phyloP scores from a whole-genome alignment of 2,888 invertebrate genomes.

The Sisyra nigra region DNA sequence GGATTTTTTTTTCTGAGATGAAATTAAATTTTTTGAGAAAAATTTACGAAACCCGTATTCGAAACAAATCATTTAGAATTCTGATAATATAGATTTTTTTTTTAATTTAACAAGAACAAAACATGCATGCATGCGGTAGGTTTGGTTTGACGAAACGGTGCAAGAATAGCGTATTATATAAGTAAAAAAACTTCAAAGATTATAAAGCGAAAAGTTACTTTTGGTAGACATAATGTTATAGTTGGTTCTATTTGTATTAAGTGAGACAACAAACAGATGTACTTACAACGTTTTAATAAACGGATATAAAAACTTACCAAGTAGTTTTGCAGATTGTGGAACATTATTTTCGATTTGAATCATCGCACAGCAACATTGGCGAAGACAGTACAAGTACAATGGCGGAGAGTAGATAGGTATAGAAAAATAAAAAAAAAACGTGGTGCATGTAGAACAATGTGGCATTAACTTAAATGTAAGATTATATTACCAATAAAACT shows the following conservation, averaged over 20 bases:
- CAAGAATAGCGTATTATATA: too few relatives aligned
- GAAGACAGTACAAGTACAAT: constrained; percentile 25
- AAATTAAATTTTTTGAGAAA: not conserved
- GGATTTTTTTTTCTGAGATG: not conserved
- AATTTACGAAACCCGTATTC: not conserved
- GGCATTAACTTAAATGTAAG: constrained; percentile 10
- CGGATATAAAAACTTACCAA: constrained; percentile 7
- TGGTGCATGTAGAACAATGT: constrained; percentile 30
- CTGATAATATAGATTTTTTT: too few relatives aligned
- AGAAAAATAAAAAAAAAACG: constrained; percentile 29
- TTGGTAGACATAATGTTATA: too few relatives aligned
- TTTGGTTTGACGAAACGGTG: too few relatives aligned
- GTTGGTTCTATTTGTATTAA: too few relatives aligned
- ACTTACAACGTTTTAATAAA: constrained; percentile 4
- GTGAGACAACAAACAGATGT: constrained; percentile 8
- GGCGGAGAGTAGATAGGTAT: constrained; percentile 28
- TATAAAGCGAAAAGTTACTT: too few relatives aligned
- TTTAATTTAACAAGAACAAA: too few relatives aligned
- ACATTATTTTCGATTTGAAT: not conserved
- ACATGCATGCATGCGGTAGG: too few relatives aligned
- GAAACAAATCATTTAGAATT: too few relatives aligned
- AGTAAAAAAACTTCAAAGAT: too few relatives aligned
- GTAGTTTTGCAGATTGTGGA: constrained; percentile 4
- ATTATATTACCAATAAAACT: constrained; percentile 2
- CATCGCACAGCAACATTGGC: constrained; percentile 6